Conservation (phyloP, 2,888 invertebrate species). For the Nematopogon swammerdamellus region DNA sequence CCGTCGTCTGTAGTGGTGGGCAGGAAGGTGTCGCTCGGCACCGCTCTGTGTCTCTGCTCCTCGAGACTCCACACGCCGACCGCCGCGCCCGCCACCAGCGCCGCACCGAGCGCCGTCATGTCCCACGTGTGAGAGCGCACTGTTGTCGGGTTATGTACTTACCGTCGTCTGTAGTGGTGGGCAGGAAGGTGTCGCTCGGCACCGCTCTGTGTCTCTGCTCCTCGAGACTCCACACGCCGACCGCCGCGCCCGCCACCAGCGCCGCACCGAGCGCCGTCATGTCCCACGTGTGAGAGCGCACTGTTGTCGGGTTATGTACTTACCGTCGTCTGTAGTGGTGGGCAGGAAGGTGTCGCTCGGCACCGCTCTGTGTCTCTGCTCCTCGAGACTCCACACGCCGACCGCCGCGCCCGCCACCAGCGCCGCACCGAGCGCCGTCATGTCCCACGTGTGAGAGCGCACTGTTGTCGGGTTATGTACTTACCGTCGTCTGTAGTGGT, state of each 20-base stretch:
- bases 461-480: too few species aligned
- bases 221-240: constrained; percentile 49
- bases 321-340: constrained; percentile 74
- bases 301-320: too few species aligned
- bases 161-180: constrained; percentile 78
- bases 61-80: constrained; percentile 53
- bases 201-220: constrained; percentile 38
- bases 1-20: neutral
- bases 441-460: constrained; percentile 81
- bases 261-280: constrained; percentile 93
- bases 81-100: constrained; percentile 86
- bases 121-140: constrained; percentile 83
- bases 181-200: constrained; percentile 73
- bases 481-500: constrained; percentile 74
- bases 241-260: constrained; percentile 83
- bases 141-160: too few species aligned
- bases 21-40: too few species aligned
- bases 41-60: too few species aligned
- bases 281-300: constrained; percentile 81
- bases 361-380: constrained; percentile 37
- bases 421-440: constrained; percentile 90
- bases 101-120: constrained; percentile 90
- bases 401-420: constrained; percentile 85
- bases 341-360: constrained; percentile 77
- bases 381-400: constrained; percentile 46